These are phyloP conservation scores for Percopsis omiscomaycus DNA, from an alignment of 2,797 vertebrate genomes.

Conservation along the genomic window DNA sequence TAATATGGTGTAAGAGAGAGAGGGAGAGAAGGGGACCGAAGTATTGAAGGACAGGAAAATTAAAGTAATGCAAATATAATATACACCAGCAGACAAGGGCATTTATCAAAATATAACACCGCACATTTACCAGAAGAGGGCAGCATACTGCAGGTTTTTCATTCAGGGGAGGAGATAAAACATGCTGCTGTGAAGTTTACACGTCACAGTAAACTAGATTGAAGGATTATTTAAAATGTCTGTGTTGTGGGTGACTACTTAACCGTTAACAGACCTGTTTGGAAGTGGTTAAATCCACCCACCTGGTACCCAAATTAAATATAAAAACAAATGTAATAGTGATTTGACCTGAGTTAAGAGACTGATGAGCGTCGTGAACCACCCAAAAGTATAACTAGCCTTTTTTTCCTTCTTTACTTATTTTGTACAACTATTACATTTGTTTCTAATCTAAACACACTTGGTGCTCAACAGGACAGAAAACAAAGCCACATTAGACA, in stretches of 20 bases:
- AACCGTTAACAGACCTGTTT: not conserved
- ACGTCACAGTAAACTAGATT: not conserved
- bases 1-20: conserved; percentile 11
- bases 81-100: conserved; percentile 9
- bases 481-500: too few species aligned
- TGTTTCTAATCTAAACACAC: too few species aligned
- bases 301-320: not conserved
- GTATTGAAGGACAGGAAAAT: not conserved
- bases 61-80: not conserved
- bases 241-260: not conserved
- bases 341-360: not conserved
- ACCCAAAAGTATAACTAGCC: too few species aligned
- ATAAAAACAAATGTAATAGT: not conserved
- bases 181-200: not conserved
- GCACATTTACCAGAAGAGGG: conserved; percentile 55
- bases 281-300: not conserved
- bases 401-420: too few species aligned
- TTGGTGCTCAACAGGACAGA: too few species aligned
- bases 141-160: conserved; percentile 22
- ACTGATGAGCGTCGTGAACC: not conserved
- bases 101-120: conserved; percentile 6
- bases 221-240: too few species aligned
- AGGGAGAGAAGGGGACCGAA: not conserved
- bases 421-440: not conserved
- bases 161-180: not conserved